Evolutionary conservation across 2,113 vertebrate species (phyloP).

Genomic region (Nestor notabilis): DNA sequence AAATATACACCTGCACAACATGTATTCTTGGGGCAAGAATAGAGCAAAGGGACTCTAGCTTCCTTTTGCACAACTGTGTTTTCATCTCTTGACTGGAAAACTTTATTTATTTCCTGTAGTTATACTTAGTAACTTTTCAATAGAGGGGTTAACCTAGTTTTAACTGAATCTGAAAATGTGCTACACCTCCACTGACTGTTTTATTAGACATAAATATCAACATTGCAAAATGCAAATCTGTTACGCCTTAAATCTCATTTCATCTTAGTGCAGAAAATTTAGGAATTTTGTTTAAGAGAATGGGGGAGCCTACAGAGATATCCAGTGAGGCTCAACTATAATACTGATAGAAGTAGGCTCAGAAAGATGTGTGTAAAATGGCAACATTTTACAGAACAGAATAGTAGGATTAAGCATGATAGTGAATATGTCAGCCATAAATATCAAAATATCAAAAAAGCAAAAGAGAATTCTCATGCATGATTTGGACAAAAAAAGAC

Average conservation of each 20-base stretch:
- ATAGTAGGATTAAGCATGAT: background rate
- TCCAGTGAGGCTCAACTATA: background rate
- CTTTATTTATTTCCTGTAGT: background rate
- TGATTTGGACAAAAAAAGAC: background rate
- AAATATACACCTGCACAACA: background rate
- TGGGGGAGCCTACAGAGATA: background rate
- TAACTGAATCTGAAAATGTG: background rate
- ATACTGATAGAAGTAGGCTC: background rate
- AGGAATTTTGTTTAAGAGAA: background rate
- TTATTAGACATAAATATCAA: background rate
- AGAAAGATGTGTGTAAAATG: background rate
- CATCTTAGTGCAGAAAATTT: background rate
- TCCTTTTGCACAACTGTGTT: slow-evolving; percentile 9
- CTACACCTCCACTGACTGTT: background rate
- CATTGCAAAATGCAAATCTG: background rate
- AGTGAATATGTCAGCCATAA: background rate
- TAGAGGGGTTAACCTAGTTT: background rate
- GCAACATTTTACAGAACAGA: background rate
- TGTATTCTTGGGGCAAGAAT: slow-evolving; percentile 42
- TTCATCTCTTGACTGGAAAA: background rate
- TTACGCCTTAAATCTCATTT: background rate
- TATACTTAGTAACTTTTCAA: background rate
- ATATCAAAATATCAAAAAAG: background rate
- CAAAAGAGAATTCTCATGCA: background rate
- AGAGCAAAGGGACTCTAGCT: background rate